These are phyloP conservation scores for Stichopus horrens DNA, from an alignment of 53 echinoderm and acorn worm genomes.

Conservation along the genomic window DNA sequence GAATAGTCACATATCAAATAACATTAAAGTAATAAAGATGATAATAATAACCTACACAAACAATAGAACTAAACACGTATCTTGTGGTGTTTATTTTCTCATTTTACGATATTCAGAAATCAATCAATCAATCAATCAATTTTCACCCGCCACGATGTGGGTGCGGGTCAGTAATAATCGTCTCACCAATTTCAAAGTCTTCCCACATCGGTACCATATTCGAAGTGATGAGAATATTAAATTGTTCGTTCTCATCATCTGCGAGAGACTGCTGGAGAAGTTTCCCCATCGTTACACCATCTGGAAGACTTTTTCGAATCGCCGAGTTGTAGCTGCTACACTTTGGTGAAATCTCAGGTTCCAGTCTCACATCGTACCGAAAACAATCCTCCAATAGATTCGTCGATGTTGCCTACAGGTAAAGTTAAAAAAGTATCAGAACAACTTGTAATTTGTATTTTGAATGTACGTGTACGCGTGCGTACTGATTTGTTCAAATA, in stretches of 20 bases:
- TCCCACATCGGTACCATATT: constrained; percentile 37
- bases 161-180: not conserved
- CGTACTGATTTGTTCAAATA: too few relatives aligned
- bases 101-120: too few relatives aligned
- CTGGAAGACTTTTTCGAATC: not conserved
- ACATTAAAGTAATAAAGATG: too few relatives aligned
- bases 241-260: not conserved
- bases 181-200: constrained; percentile 6
- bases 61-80: too few relatives aligned
- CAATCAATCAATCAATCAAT: too few relatives aligned
- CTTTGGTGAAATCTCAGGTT: constrained; percentile 24
- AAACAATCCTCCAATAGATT: not conserved
- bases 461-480: too few relatives aligned
- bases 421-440: too few relatives aligned
- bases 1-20: too few relatives aligned
- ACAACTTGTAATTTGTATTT: too few relatives aligned
- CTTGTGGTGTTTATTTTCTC: too few relatives aligned
- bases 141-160: too few relatives aligned
- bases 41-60: too few relatives aligned
- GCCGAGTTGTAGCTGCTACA: constrained; percentile 14
- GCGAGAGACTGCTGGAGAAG: constrained; percentile 14
- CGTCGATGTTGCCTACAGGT: not conserved
- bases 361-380: constrained; percentile 28
- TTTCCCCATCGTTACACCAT: not conserved
- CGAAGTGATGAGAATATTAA: constrained; percentile 41